Evolutionary conservation across 2,888 invertebrate genomes (phyloP).

Genomic region (Melieria picta): DNA sequence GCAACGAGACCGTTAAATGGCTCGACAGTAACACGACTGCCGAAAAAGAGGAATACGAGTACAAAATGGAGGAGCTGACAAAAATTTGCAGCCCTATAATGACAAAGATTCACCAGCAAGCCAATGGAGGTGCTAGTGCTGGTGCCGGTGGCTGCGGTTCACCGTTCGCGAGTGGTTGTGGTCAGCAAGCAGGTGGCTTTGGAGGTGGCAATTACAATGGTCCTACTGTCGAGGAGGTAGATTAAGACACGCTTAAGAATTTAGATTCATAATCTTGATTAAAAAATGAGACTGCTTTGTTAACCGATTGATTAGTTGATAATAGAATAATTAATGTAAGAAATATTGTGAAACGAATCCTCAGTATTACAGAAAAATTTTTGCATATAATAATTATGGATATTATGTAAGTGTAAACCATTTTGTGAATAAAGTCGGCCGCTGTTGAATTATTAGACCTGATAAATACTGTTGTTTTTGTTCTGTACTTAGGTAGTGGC

Average conservation of each 20-base stretch:
- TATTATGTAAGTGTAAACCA: background rate
- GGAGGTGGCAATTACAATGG: slow-evolving; percentile 68
- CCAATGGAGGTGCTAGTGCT: slow-evolving; percentile 68
- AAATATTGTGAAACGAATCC: background rate
- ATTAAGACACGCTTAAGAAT: slow-evolving; percentile 45
- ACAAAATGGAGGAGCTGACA: slow-evolving; percentile 60
- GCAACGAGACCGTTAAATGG: slow-evolving; percentile 76
- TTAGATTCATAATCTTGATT: background rate
- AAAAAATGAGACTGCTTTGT: background rate
- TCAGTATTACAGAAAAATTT: background rate
- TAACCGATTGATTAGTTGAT: background rate
- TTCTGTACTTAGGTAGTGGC: background rate
- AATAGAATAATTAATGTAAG: background rate
- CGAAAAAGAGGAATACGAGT: slow-evolving; percentile 79
- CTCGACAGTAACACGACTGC: slow-evolving; percentile 81
- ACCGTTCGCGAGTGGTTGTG: no score
- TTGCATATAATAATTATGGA: background rate
- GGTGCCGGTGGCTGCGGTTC: background rate
- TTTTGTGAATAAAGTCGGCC: slow-evolving; percentile 6
- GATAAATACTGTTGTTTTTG: background rate
- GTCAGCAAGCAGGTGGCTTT: slow-evolving; percentile 68
- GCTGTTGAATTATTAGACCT: slow-evolving; percentile 4
- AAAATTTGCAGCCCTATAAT: slow-evolving; percentile 64
- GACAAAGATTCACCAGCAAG: slow-evolving; percentile 67
- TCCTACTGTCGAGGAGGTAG: slow-evolving; percentile 61